Conservation (phyloP, 1,140 invertebrate species). For the Aphaenogaster rudis region DNA sequence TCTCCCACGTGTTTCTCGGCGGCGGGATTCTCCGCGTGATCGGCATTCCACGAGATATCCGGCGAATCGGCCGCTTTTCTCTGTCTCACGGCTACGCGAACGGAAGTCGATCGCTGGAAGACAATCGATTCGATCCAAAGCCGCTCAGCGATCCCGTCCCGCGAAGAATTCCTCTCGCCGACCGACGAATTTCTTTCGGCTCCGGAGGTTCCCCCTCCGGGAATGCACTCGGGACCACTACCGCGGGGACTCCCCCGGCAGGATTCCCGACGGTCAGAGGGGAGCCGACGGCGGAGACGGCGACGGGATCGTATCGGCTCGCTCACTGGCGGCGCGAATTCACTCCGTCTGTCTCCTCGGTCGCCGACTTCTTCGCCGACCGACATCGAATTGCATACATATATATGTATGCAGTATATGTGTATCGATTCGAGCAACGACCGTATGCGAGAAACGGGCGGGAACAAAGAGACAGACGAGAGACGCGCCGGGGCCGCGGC, state of each 20-base stretch:
- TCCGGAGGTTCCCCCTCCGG: neutral
- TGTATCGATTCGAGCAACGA: conserved; percentile 52
- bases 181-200: conserved; percentile 4
- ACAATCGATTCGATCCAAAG: neutral
- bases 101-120: neutral
- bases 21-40: conserved; percentile 19
- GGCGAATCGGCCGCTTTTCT: neutral
- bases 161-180: conserved; percentile 2
- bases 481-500: conserved; percentile 17
- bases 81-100: neutral
- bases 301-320: neutral
- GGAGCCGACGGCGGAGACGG: neutral
- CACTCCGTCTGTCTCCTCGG: conserved; percentile 24
- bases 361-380: conserved; percentile 34
- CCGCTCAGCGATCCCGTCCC: neutral
- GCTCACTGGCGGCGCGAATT: conserved; percentile 52
- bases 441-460: conserved; percentile 8
- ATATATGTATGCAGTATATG: neutral
- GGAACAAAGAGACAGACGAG: conserved; percentile 41
- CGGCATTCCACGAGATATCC: neutral
- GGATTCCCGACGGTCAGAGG: conserved; percentile 13
- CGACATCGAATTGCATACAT: conserved; percentile 38
- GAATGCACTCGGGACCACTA: conserved; percentile 35
- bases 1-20: neutral
- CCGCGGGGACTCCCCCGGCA: conserved; percentile 5